Evolutionary conservation across 2,113 vertebrate species (phyloP).

Genomic region (Sceloporus undulatus): DNA sequence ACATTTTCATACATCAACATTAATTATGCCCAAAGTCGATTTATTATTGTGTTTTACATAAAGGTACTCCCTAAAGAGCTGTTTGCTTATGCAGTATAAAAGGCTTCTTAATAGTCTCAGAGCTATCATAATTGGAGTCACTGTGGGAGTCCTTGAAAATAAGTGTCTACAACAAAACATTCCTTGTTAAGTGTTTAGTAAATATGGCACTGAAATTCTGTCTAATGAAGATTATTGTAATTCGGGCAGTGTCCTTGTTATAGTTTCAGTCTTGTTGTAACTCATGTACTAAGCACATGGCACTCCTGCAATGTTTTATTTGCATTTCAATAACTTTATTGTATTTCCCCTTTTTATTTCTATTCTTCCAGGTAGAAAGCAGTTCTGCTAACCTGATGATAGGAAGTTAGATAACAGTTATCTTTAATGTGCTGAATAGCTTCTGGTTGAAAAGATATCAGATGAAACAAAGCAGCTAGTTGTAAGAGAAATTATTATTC

Average conservation of each 20-base stretch:
- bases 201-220: not conserved
- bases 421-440: not conserved
- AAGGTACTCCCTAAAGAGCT: not conserved
- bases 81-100: slow-evolving; percentile 3
- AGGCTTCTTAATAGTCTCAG: not conserved
- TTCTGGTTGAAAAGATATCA: not conserved
- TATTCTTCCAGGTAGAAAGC: not conserved
- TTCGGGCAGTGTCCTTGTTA: slow-evolving; percentile 21
- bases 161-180: slow-evolving; percentile 10
- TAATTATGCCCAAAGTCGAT: slow-evolving; percentile 5
- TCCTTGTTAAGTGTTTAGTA: not conserved
- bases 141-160: slow-evolving; percentile 22
- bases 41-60: slow-evolving; percentile 32
- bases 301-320: slow-evolving; percentile 24
- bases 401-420: not conserved
- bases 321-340: slow-evolving; percentile 32
- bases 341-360: not conserved
- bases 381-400: slow-evolving; percentile 1
- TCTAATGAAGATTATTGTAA: slow-evolving; percentile 20
- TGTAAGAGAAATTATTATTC: not conserved
- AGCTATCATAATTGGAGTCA: not conserved
- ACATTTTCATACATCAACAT: not conserved
- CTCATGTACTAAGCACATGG: not conserved
- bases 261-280: not conserved
- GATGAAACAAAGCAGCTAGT: not conserved